Conservation (phyloP, 2,113 vertebrate species). For the Apodemus sylvaticus region DNA sequence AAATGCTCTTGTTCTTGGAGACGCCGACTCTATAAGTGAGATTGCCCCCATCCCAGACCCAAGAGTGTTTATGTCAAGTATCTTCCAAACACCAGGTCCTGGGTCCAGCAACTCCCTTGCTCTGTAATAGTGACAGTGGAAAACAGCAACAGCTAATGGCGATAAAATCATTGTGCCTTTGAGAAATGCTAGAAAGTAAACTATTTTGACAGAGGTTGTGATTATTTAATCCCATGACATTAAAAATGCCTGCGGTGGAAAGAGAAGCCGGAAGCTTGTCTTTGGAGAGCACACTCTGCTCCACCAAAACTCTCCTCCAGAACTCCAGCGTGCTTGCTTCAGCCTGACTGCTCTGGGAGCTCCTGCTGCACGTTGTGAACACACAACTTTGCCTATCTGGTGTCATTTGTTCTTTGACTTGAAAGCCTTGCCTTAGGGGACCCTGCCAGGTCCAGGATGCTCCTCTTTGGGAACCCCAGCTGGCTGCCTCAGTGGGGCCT, state of each 20-base stretch:
- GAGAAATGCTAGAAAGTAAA: not conserved
- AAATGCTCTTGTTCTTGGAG: not conserved
- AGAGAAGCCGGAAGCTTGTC: not conserved
- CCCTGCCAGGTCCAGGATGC: not conserved
- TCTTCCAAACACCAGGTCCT: not conserved
- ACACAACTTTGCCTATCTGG: not conserved
- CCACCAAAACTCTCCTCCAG: not conserved
- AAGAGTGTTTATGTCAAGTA: not conserved
- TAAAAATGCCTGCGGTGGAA: not conserved
- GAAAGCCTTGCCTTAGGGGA: not conserved
- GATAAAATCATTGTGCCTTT: not conserved
- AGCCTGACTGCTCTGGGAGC: not conserved
- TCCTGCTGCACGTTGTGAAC: not conserved
- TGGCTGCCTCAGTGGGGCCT: not conserved
- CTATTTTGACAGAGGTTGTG: conserved; percentile 12
- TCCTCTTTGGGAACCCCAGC: not conserved
- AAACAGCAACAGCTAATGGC: not conserved
- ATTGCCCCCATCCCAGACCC: not conserved
- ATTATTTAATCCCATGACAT: conserved; percentile 8
- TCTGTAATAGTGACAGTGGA: not conserved
- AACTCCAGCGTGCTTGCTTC: not conserved
- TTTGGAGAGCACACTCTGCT: not conserved
- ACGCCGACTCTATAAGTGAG: not conserved
- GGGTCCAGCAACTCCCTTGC: not conserved
- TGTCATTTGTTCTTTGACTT: not conserved